Evolutionary conservation across 2,113 vertebrate species (phyloP), one percentile per base, ranked within the genome.

Genomic region (Eulemur macaco): DNA sequence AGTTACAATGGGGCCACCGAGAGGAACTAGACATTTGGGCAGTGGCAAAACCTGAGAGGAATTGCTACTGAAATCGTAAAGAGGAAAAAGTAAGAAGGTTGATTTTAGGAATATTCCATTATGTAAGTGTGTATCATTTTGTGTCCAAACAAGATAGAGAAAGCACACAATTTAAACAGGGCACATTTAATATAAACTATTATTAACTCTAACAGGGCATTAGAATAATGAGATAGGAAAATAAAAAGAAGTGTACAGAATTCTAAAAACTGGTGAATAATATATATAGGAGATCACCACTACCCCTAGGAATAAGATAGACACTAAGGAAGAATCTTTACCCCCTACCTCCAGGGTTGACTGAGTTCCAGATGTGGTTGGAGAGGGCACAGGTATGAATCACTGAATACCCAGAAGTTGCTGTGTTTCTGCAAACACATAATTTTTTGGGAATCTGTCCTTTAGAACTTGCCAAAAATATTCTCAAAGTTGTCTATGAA

Each of bases 351-450:
- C 27, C 25, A 81, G 8, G 0, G 2, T 10, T 94, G 18, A 13
- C 64, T 60, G 18, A 39, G 13, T 69, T 37, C 12, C 23, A 87
- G 37, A 69, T 8, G 12, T 31, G 17, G 7, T 37, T 58, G 52
- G 25, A 81, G 25, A 60, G 5, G 5, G 1, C 13, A 39, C 6
- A 17, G 6, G 17, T 11, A 20, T n/a, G 60, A 58, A 12, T 69
- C n/a, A 34, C 74, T 71, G 52, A 71, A 69, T 60, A 37, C 3
- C 4, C 34, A 81, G 12, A 73, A 71, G 10, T 73, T 73, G 0
- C 5, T 60, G 3, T 39, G 6, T 0, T 73, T 47, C 23, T 39
- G 1, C 0, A 73, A 0, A 14, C 34, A 31, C 2, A 74, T 31
- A 64, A 83, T 11, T 54, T 52, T 52, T 14, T 63, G 21, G n/a